These are phyloP conservation scores for Lethocerus indicus DNA, from an alignment of 1,140 invertebrate genomes.

Conservation along the genomic window DNA sequence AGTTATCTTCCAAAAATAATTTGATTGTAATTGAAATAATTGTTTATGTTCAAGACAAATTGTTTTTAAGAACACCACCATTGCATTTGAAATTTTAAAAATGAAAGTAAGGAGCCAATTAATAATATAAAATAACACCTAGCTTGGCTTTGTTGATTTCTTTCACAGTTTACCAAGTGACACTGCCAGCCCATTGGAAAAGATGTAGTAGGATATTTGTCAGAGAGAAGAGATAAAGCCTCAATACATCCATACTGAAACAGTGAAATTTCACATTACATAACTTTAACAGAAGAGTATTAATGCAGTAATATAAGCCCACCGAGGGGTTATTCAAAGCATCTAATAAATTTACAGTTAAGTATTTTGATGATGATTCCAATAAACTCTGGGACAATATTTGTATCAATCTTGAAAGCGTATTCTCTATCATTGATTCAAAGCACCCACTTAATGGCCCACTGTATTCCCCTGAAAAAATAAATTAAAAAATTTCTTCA, in stretches of 20 bases:
- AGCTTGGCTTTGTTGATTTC: too few species aligned
- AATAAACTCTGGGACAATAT: conserved; percentile 25
- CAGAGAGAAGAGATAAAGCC: conserved; percentile 28
- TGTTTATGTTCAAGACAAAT: too few species aligned
- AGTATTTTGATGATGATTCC: conserved; percentile 39
- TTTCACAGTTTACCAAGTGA: not conserved
- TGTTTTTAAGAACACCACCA: too few species aligned
- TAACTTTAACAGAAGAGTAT: too few species aligned
- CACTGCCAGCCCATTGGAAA: conserved; percentile 35
- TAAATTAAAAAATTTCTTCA: too few species aligned
- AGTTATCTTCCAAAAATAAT: too few species aligned
- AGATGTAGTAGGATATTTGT: conserved; percentile 28
- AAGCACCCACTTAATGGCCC: too few species aligned
- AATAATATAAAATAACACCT: too few species aligned
- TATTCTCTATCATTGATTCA: conserved; percentile 20
- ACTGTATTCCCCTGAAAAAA: too few species aligned
- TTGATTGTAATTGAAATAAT: too few species aligned
- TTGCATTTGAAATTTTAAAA: too few species aligned
- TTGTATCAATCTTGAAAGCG: conserved; percentile 32
- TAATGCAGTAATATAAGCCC: not conserved
- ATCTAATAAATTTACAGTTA: conserved; percentile 33
- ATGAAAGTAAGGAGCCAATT: too few species aligned
- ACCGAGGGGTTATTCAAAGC: not conserved
- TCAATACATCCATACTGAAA: conserved; percentile 31
- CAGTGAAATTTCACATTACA: not conserved